These are phyloP conservation scores for Australoheros facetus DNA, from an alignment of 2,797 vertebrate genomes.

Conservation along the genomic window DNA sequence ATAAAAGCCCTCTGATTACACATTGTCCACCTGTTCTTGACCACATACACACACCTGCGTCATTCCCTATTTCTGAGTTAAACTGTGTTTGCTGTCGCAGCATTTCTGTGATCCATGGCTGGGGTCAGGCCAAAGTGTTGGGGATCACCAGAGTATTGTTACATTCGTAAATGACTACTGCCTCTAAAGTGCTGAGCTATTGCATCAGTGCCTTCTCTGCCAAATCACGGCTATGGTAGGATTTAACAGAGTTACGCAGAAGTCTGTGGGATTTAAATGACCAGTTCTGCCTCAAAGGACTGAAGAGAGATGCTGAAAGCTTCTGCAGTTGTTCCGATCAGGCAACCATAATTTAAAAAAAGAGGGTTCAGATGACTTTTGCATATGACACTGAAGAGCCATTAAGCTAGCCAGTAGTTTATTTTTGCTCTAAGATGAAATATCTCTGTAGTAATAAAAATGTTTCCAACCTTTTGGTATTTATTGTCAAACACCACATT, in stretches of 20 bases:
- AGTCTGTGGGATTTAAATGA: slow-evolving; percentile 64
- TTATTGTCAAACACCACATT: slow-evolving; percentile 33
- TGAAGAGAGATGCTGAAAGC: slow-evolving; percentile 19
- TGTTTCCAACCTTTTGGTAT: slow-evolving; percentile 30
- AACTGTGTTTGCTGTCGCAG: slow-evolving; percentile 67
- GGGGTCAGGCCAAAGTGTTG: slow-evolving; percentile 50
- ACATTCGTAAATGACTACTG: slow-evolving; percentile 45
- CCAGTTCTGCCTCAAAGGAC: slow-evolving; percentile 45
- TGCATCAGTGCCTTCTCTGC: slow-evolving; percentile 60
- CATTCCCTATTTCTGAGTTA: slow-evolving; percentile 54
- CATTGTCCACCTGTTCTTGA: slow-evolving; percentile 47
- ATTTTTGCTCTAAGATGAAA: slow-evolving; percentile 14
- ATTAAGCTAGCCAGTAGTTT: slow-evolving; percentile 9
- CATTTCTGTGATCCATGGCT: slow-evolving; percentile 50
- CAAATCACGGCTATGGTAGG: slow-evolving; percentile 47
- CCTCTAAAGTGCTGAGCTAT: slow-evolving; percentile 54
- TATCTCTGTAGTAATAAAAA: slow-evolving; percentile 25
- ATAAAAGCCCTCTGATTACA: slow-evolving; percentile 54
- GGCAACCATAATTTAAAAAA: slow-evolving; percentile 21
- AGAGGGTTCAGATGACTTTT: slow-evolving; percentile 7
- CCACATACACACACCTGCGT: slow-evolving; percentile 61
- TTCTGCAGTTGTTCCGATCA: slow-evolving; percentile 36
- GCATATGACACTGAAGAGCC: slow-evolving; percentile 1
- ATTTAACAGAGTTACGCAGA: slow-evolving; percentile 48
- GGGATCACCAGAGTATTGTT: slow-evolving; percentile 66